phyloP scores from a whole-genome alignment of 2,113 vertebrate genomes.

The Amphilophus citrinellus region DNA sequence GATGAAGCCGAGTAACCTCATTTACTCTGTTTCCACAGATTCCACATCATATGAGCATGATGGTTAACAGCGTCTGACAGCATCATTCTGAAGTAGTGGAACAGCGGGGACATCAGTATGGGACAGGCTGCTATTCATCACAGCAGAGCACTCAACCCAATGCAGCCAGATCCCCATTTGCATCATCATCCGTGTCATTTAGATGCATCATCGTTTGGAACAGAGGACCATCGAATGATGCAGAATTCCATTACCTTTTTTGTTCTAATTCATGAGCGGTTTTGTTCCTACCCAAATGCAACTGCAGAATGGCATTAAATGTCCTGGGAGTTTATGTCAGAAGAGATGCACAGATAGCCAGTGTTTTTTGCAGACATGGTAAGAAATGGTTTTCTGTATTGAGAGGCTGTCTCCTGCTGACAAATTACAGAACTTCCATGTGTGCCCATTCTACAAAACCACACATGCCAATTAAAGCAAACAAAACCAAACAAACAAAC shows the following conservation, averaged over 20 bases:
- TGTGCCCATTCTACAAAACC: not conserved
- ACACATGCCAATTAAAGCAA: not conserved
- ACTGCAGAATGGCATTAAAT: not conserved
- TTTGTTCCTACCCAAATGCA: conserved; percentile 3
- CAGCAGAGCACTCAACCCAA: not conserved
- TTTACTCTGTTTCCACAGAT: not conserved
- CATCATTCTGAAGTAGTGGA: not conserved
- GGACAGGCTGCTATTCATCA: conserved; percentile 5
- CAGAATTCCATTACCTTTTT: not conserved
- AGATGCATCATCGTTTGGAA: not conserved
- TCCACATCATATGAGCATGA: not conserved
- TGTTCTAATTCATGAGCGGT: not conserved
- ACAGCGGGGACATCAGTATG: not conserved
- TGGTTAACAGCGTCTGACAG: conserved; percentile 18
- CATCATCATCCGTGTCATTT: not conserved
- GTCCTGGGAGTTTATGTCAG: not conserved
- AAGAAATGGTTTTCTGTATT: conserved; percentile 15
- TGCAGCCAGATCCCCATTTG: not conserved
- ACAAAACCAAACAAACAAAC: too few species aligned
- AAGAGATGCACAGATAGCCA: not conserved
- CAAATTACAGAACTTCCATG: conserved; percentile 7
- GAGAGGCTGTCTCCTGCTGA: not conserved
- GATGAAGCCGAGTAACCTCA: not conserved
- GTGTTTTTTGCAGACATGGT: conserved; percentile 23
- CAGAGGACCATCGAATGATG: conserved; percentile 5